Base-by-base conservation (phyloP, 1,140 invertebrate species). In the Calliphora vicina region DNA sequence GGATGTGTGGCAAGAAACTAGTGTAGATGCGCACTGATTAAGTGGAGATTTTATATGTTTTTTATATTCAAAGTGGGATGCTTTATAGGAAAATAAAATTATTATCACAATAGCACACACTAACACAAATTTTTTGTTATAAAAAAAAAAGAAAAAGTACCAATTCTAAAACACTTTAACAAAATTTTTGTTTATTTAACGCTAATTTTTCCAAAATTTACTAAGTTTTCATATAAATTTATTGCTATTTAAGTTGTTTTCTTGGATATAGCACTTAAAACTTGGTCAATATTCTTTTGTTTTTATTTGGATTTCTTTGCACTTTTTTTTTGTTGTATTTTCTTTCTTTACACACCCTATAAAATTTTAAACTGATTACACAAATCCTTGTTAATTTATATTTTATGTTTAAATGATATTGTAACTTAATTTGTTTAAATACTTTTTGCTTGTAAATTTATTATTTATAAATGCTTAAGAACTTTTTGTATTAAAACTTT, bases 11-110 rank as follows among this genome's bases (percentile, higher is more conserved):
- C 50, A 57, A n/a, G n/a, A 67, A 67, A 20, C 9, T 67, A 67
- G 61, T 67, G 74, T 78, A 78, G 23, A 78, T 78, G 74, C 74
- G 74, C 74, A 78, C 35, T 78, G 74, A 45, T 78, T 78, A 45
- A 43, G 74, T 42, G 25, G 35, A 78, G 74, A 78, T 78, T 42
- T 42, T 45, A 17, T 67, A 17, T 23, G 20, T 67, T 67, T 23
- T 67, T 67, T 67, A 67, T 67, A 67, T 25, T 67, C 20, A 78
- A 78, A 78, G 35, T 78, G 42, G 15, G n/a, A 45, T 78, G 74
- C 35, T 78, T 45, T 67, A 67, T 67, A 67, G 61, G 20, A 67
- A 67, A 67, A 67, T 67, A 67, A 67, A 67, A 67, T 67, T 67
- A 67, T 67, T 67, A 67, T 23, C 74, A 78, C 35, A 23, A 8